Evolutionary conservation across 2,797 vertebrate species (phyloP).

Genomic region (Tolypeutes matacus): DNA sequence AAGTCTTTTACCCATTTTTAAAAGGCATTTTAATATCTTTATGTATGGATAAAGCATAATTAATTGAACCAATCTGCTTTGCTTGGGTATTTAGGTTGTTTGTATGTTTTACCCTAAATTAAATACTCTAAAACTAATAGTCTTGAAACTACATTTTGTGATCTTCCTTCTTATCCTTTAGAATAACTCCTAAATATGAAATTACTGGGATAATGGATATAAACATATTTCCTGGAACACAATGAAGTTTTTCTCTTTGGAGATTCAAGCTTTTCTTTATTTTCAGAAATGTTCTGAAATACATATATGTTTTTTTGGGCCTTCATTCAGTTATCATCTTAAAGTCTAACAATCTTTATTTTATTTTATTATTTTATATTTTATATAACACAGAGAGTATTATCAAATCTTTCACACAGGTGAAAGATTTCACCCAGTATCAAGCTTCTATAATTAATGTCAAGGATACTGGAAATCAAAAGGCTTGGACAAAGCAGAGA

Average conservation of each 20-base stretch:
- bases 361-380: background rate
- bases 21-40: background rate
- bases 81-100: background rate
- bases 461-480: conserved; percentile 9
- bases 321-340: conserved; percentile 15
- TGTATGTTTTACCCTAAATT: background rate
- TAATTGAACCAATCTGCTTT: background rate
- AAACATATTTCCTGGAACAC: background rate
- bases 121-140: background rate
- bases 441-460: background rate
- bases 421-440: background rate
- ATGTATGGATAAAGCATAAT: background rate
- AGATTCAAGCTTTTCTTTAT: background rate
- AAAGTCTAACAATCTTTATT: background rate
- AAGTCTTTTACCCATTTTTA: no score
- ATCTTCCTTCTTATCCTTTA: background rate
- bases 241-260: background rate
- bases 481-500: background rate
- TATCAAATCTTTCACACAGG: background rate
- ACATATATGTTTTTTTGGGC: background rate
- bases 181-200: background rate
- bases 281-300: background rate
- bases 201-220: background rate
- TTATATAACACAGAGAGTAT: background rate
- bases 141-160: background rate